These are phyloP conservation scores for Ethmia dodecea DNA, from an alignment of 2,888 invertebrate genomes.

Conservation along the genomic window DNA sequence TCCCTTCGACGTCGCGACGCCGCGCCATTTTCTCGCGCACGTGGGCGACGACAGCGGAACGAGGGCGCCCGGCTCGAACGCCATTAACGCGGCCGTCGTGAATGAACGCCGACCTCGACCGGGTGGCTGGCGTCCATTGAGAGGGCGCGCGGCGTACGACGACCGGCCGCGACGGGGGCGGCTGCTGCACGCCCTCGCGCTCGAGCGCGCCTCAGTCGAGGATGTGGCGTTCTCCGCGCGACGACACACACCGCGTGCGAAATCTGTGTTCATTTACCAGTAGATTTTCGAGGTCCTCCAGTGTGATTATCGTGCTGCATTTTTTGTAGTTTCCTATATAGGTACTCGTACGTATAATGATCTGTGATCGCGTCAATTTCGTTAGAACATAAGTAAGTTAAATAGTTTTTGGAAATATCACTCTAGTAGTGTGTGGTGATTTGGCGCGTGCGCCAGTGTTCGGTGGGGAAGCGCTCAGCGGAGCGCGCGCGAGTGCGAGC, in stretches of 20 bases:
- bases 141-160: constrained; percentile 68
- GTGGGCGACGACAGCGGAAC: constrained; percentile 63
- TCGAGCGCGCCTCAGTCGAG: constrained; percentile 78
- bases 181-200: constrained; percentile 69
- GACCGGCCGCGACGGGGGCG: constrained; percentile 59
- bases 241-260: constrained; percentile 63
- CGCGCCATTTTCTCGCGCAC: constrained; percentile 77
- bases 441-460: constrained; percentile 33
- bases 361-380: constrained; percentile 71
- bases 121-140: constrained; percentile 68
- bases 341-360: too few relatives aligned
- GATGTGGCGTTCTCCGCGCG: constrained; percentile 70
- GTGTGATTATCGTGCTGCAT: constrained; percentile 50
- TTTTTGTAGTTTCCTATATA: constrained; percentile 43
- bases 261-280: constrained; percentile 73
- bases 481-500: constrained; percentile 26
- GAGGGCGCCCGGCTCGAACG: constrained; percentile 63
- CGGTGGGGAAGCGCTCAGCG: constrained; percentile 19
- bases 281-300: constrained; percentile 48
- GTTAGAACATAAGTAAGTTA: constrained; percentile 51
- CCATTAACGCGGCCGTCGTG: constrained; percentile 73
- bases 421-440: constrained; percentile 17
- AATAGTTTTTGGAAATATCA: constrained; percentile 21
- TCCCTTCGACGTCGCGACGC: constrained; percentile 66
- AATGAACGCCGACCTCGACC: constrained; percentile 72